A percentile compares a stretch with the other conserved stretches of the same genome.
Evolutionary conservation across 2,888 invertebrate genomes (phyloP).

Genomic region (Lymantria monacha): DNA sequence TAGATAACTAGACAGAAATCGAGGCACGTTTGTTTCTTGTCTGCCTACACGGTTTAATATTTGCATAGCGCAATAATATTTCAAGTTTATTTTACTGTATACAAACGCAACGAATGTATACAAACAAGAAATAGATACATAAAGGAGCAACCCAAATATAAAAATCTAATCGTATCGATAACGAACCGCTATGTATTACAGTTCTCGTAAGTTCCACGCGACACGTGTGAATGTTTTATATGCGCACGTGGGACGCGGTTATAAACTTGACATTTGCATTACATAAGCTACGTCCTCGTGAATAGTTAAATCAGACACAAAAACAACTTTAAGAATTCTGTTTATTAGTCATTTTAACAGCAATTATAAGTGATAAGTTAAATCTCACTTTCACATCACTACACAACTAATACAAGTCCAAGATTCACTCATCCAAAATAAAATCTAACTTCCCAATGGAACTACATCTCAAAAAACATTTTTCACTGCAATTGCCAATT

Average conservation of each 20-base stretch:
- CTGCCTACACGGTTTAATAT: no score
- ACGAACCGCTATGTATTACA: not conserved
- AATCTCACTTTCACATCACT: constrained; percentile 38
- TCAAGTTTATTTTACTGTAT: no score
- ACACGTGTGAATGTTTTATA: not conserved
- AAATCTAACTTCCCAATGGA: not conserved
- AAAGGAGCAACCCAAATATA: no score
- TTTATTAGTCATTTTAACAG: constrained; percentile 70
- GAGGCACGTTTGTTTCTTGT: no score
- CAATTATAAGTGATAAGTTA: constrained; percentile 71
- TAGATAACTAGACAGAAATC: no score
- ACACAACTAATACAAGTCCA: constrained; percentile 21
- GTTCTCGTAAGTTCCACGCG: not conserved
- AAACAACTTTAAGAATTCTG: constrained; percentile 31
- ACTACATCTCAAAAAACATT: constrained; percentile 15
- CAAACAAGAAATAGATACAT: no score
- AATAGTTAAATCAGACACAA: constrained; percentile 2
- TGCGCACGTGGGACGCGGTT: constrained; percentile 9
- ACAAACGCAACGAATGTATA: no score
- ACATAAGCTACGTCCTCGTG: constrained; percentile 6
- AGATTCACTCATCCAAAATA: constrained; percentile 2
- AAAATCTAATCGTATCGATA: not conserved
- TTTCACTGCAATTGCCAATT: constrained; percentile 41
- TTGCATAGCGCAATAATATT: no score
- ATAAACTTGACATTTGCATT: constrained; percentile 27